Base-by-base conservation (phyloP, 2,113 vertebrate species). In the Ariopsis seemanni region DNA sequence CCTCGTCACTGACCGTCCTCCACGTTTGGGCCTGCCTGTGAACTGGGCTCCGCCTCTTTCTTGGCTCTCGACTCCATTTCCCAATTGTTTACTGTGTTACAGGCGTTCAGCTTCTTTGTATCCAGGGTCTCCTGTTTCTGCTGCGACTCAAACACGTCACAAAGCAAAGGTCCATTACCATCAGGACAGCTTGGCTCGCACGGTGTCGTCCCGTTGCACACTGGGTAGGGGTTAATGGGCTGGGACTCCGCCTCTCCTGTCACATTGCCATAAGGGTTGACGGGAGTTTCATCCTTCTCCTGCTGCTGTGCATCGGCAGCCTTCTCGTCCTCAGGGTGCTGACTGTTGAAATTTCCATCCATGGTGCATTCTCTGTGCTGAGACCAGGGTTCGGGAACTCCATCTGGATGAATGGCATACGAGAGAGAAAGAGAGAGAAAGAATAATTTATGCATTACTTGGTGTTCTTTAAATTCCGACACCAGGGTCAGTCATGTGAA, bases 291-390 rank as follows among this genome's bases (percentile, higher is more conserved):
- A 0, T 96, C 94, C 34, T 90, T 93, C 3, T 11, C 85, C 12
- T 94, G 93, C 90, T 93, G 91, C 7, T 95, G 93, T 8, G 81
- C 92, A 92, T 92, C 88, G 0, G 89, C 85, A 65, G 90, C 94
- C 75, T 92, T 86, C 55, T 94, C 89, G 9, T 92, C 94, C 63
- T 94, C 93, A 4, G 92, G 90, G 50, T 89, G 90, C 81, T 53
- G 80, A 27, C 97, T 96, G 1, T 97, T 97, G 92, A 95, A 96
- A 90, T 97, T 97, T 60, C 97, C 92, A 86, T 98, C 96, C 91
- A 92, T 85, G 9, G 8, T 18, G 34, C 79, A 89, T 60, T 90
- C 94, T 0, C 82, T 74, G 12, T 58, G 81, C 84, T 88, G 65
- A 85, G 85, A 60, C 84, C 87, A 88, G 72, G 48, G 3, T 9